Percentiles rank a stretch among this genome's conserved stretches.
Evolutionary conservation across 1,140 invertebrate species (phyloP).

Genomic region (Drosophila tsacasi): DNA sequence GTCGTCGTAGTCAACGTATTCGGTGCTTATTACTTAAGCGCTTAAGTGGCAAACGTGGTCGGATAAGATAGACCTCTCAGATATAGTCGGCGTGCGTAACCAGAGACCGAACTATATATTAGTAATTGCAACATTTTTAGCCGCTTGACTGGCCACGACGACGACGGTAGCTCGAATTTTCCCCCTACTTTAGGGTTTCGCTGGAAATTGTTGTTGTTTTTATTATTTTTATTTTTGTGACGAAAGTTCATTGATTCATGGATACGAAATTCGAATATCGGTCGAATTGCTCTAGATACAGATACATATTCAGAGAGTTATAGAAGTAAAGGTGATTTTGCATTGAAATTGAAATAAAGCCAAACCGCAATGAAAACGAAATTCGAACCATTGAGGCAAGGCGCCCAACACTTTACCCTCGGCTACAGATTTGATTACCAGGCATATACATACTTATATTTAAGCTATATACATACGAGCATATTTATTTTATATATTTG

Average conservation of each 20-base stretch:
- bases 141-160: slow-evolving; percentile 44
- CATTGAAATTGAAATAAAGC: slow-evolving; percentile 68
- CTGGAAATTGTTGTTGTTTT: slow-evolving; percentile 27
- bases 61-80: slow-evolving; percentile 60
- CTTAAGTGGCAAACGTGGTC: slow-evolving; percentile 30
- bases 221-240: not conserved
- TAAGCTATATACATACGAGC: not conserved
- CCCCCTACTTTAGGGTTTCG: slow-evolving; percentile 21
- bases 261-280: slow-evolving; percentile 21
- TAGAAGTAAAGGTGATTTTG: slow-evolving; percentile 12
- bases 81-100: slow-evolving; percentile 44
- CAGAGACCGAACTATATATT: slow-evolving; percentile 37
- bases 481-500: slow-evolving; percentile 7
- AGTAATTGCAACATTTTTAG: slow-evolving; percentile 74
- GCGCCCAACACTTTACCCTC: slow-evolving; percentile 44
- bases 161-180: slow-evolving; percentile 11
- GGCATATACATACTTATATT: slow-evolving; percentile 20
- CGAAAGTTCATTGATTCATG: slow-evolving; percentile 68
- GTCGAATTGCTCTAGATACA: slow-evolving; percentile 16
- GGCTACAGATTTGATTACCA: slow-evolving; percentile 38
- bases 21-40: slow-evolving; percentile 43
- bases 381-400: slow-evolving; percentile 67
- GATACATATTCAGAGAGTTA: not conserved
- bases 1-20: slow-evolving; percentile 11
- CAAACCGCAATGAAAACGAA: slow-evolving; percentile 65